Percentiles rank a stretch among this genome's conserved stretches.
Evolutionary conservation across 1,140 invertebrate species (phyloP).

Genomic region (Zaprionus gabonicus): DNA sequence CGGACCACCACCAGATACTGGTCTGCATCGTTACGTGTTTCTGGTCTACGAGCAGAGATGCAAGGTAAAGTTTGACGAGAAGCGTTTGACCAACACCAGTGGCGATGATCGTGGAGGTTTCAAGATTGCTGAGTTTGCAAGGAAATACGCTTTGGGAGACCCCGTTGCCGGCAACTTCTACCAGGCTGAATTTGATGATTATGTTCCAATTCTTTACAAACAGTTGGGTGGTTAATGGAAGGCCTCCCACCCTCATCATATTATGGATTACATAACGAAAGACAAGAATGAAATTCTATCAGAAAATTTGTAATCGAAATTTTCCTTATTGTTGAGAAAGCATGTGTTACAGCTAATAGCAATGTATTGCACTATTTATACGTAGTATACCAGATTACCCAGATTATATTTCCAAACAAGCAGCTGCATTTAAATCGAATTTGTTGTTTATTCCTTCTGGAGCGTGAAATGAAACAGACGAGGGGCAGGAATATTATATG

Average conservation of each 20-base stretch:
- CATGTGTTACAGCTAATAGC: not conserved
- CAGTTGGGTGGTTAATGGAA: conserved; percentile 65
- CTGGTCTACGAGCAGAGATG: conserved; percentile 92
- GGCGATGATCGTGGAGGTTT: conserved; percentile 91
- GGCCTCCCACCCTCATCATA: not conserved
- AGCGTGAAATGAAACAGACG: not conserved
- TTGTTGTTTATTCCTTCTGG: not conserved
- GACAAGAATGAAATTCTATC: conserved; percentile 7
- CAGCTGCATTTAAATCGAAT: conserved; percentile 15
- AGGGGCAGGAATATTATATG: conserved; percentile 1
- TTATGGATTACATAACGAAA: conserved; percentile 35
- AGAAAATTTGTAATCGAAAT: conserved; percentile 7
- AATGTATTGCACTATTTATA: conserved; percentile 5
- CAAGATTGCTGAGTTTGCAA: conserved; percentile 89
- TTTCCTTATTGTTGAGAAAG: not conserved
- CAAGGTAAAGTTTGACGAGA: conserved; percentile 74
- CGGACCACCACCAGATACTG: conserved; percentile 93
- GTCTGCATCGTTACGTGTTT: conserved; percentile 96
- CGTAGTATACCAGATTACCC: not conserved
- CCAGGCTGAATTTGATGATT: conserved; percentile 95
- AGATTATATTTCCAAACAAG: conserved; percentile 8
- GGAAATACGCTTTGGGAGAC: conserved; percentile 91
- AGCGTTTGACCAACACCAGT: conserved; percentile 86
- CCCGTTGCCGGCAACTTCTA: conserved; percentile 96
- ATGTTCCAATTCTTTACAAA: conserved; percentile 88